Evolutionary conservation across 2,797 vertebrate genomes (phyloP).

Genomic region (Mus caroli): DNA sequence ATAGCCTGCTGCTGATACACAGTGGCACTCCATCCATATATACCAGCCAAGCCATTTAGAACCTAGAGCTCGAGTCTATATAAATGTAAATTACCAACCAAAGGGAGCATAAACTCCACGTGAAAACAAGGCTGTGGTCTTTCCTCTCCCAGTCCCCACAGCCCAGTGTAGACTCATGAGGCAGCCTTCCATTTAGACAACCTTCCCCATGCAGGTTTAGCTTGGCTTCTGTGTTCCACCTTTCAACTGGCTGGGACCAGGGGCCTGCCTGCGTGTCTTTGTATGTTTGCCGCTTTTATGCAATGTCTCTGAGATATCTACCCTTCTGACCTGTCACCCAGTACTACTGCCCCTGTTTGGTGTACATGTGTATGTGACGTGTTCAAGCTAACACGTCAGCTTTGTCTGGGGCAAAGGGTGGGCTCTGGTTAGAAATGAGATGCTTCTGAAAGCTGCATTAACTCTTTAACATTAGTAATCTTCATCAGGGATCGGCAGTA

Average conservation of each 20-base stretch:
- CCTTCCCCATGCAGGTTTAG: not conserved
- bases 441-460: slow-evolving; percentile 23
- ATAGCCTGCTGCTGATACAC: slow-evolving; percentile 55
- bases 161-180: not conserved
- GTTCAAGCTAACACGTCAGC: not conserved
- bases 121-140: slow-evolving; percentile 9
- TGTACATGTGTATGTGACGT: not conserved
- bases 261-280: slow-evolving; percentile 25
- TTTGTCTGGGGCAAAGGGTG: slow-evolving; percentile 6
- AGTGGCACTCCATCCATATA: slow-evolving; percentile 14
- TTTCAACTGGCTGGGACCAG: fast-evolving
- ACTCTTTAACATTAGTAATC: not conserved
- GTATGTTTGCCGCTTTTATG: not conserved
- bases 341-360: not conserved
- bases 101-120: slow-evolving; percentile 59
- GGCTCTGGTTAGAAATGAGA: not conserved
- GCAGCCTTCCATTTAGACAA: not conserved
- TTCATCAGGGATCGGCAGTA: not conserved
- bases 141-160: not conserved
- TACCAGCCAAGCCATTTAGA: slow-evolving; percentile 57
- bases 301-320: not conserved
- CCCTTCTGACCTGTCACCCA: not conserved
- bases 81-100: slow-evolving; percentile 74
- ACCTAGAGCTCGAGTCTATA: slow-evolving; percentile 56
- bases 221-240: not conserved